phyloP scores from a whole-genome alignment of 2,113 vertebrate genomes.

The Caretta caretta region DNA sequence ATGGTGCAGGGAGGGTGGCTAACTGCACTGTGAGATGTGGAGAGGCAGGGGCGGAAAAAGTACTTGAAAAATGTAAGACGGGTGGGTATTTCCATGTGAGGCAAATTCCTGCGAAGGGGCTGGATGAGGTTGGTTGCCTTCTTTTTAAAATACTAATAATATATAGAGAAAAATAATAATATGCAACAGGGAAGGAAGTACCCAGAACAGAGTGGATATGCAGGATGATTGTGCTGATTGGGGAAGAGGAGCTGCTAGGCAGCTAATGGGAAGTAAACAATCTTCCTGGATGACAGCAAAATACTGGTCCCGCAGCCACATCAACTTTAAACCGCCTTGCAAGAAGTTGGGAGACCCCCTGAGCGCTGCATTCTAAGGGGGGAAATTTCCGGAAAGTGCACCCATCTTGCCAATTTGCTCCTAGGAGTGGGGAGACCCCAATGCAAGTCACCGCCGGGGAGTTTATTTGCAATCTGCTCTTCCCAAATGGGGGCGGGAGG shows the following conservation, averaged over 20 bases:
- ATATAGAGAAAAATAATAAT: background rate
- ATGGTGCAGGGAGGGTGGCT: conserved; percentile 58
- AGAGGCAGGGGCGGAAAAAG: background rate
- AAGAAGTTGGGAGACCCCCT: background rate
- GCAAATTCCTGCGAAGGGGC: background rate
- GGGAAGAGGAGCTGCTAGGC: background rate
- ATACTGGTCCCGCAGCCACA: background rate
- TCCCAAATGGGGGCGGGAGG: background rate
- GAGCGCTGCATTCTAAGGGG: too few species aligned
- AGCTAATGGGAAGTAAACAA: background rate
- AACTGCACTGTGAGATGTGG: background rate
- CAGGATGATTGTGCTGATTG: background rate
- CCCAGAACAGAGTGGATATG: background rate
- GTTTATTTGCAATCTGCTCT: too few species aligned
- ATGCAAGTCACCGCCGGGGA: background rate
- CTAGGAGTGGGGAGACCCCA: background rate
- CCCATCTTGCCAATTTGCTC: background rate
- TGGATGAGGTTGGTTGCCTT: background rate
- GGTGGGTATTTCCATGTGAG: background rate
- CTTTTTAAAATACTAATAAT: background rate
- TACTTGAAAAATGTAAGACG: background rate
- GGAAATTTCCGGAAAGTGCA: background rate
- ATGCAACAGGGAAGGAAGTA: background rate
- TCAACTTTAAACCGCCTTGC: background rate
- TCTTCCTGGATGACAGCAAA: background rate